Evolutionary conservation across 2,113 vertebrate genomes (phyloP), one percentile per base, ranked within the genome.

Genomic region (Varanus komodoensis): DNA sequence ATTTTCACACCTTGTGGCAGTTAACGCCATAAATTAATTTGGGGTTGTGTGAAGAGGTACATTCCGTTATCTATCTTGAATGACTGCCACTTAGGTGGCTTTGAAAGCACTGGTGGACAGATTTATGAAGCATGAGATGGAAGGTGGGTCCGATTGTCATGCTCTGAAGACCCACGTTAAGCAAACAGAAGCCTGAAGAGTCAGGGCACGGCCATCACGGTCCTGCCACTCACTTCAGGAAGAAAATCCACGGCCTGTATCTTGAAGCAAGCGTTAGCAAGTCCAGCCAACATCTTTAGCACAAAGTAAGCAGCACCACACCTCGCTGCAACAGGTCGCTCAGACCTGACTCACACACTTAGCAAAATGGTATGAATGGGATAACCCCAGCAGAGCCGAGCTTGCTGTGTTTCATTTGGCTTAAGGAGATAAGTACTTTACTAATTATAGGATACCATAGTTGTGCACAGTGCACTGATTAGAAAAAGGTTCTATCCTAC

Each of bases 371-470:
- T 86, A 67, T 52, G 11, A 80, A 86, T 71, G 64, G 74, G 69
- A 38, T 68, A 90, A 44, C 64, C 89, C 77, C 83, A 80, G 48
- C 38, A 85, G 83, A 86, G 67, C 67, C 80, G 74, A 82, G 77
- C 48, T 90, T 79, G 61, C 74, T 48, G 64, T 67, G 57, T 78
- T 89, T 89, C 89, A 89, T 85, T 85, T 86, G 89, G 89, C 83
- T 90, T 86, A 85, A 86, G 64, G 44, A 69, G 89, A 90, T 90
- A 86, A 90, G 77, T 85, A 38, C 64, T 87, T 84, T 91, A 44
- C 86, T 91, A 88, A 88, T 88, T 91, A 79, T 69, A 79, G 8
- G 87, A 7, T 71, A 81, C 77, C 4, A 23, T 61, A 78, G 68
- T 38, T 74, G 14, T 73, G 52, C 52, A 32, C 52, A 34, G 44